Base-by-base conservation (phyloP, 2,113 vertebrate species). In the Silurus asotus region DNA sequence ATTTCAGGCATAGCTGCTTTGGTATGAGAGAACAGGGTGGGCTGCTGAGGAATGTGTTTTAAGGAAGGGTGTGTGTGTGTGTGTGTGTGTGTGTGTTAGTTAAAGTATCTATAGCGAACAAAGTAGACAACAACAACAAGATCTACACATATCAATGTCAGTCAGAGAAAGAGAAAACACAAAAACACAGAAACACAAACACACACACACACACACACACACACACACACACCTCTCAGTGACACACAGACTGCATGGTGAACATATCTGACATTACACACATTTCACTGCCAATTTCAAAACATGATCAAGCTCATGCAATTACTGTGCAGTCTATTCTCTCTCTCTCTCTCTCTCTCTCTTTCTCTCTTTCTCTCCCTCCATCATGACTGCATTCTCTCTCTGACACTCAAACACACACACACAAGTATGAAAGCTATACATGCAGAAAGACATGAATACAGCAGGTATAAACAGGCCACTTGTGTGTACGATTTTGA, bases 231-330 rank as follows among this genome's bases (percentile, higher is more conserved):
- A 5, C 72, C 61, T 78, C 76, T 79, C 59, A 48, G 61, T 69
- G 84, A 86, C 82, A 81, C 58, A 25, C 82, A 65, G 82, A 72
- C 85, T 65, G 58, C 87, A 84, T 90, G 45, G 75, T 86, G 56
- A 58, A 80, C 89, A 88, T 90, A 85, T 80, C 83, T 78, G 70
- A 62, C 87, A 90, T 90, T 75, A 85, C 89, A 88, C 15, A 83
- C 87, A 90, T 88, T 83, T 85, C n/a, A 10, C 64, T 85, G 88
- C 67, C 69, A 72, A 74, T 82, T 82, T 75, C n/a, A 7, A 74
- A 86, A 74, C 83, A 65, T 70, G 2, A 28, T 25, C 64, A 25
- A 25, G 58, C 84, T 90, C 87, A 80, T 59, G 85, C 79, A 87
- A 90, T 49, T 3, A 59, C 74, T 87, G 82, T 84, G 85, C 78